A percentile compares a stretch with the other conserved stretches of the same genome.
Evolutionary conservation across 2,888 invertebrate genomes (phyloP).

Genomic region (Autographa pulchrina): DNA sequence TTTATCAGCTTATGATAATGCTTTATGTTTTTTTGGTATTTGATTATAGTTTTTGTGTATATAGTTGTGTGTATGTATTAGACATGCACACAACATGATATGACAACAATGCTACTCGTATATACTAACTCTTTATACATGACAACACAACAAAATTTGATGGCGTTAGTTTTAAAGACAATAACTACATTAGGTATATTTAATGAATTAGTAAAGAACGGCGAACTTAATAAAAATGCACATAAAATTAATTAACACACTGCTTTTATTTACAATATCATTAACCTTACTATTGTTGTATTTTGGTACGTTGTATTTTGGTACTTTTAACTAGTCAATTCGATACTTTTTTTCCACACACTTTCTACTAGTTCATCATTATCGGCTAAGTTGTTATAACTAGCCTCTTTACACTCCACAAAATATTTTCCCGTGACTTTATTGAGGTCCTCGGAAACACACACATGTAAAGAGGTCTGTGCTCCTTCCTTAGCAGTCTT

Average conservation of each 20-base stretch:
- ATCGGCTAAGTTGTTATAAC: slow-evolving; percentile 86
- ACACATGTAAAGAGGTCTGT: slow-evolving; percentile 93
- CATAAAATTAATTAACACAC: slow-evolving; percentile 3
- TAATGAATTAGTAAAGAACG: no score
- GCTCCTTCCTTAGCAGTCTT: slow-evolving; percentile 93
- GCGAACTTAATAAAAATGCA: background rate
- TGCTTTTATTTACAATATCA: background rate
- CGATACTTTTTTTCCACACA: slow-evolving; percentile 91
- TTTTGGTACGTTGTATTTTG: background rate
- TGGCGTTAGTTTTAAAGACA: no score
- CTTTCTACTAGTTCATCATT: slow-evolving; percentile 92
- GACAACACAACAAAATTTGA: no score
- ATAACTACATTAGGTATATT: no score
- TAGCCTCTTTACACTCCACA: slow-evolving; percentile 91
- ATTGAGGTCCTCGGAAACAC: slow-evolving; percentile 92
- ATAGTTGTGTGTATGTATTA: no score
- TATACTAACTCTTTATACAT: no score
- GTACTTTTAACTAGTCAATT: slow-evolving; percentile 50
- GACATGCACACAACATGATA: no score
- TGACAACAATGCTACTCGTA: no score
- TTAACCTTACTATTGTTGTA: background rate
- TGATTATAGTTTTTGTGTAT: no score
- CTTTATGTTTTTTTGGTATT: no score
- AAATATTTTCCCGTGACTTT: slow-evolving; percentile 93
- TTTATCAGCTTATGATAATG: no score